These are phyloP conservation scores for Augochlorella aurata DNA, from an alignment of 2,888 invertebrate species.

Conservation along the genomic window DNA sequence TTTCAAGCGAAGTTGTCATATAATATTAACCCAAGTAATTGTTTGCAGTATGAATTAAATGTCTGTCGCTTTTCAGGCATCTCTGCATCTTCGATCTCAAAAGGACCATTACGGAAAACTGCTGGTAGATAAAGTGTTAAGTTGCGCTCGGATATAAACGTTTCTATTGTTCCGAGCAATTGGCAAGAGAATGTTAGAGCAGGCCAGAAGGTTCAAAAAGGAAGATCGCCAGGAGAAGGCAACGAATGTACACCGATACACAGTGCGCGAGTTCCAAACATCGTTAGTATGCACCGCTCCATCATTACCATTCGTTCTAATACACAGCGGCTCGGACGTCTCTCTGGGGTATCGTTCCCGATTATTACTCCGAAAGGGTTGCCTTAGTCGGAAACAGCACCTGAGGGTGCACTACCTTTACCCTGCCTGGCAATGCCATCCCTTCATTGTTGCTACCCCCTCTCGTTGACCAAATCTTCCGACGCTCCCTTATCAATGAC, in stretches of 20 bases:
- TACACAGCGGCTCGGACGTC: conserved; percentile 70
- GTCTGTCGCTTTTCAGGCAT: too few relatives aligned
- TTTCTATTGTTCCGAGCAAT: background rate
- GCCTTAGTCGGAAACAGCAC: conserved; percentile 76
- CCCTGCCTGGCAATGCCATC: conserved; percentile 38
- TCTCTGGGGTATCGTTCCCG: conserved; percentile 80
- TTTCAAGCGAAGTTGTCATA: too few relatives aligned
- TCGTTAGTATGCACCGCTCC: conserved; percentile 75
- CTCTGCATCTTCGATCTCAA: too few relatives aligned
- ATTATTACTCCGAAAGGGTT: conserved; percentile 81
- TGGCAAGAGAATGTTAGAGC: too few relatives aligned
- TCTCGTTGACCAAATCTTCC: conserved; percentile 42
- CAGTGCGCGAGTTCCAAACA: conserved; percentile 67
- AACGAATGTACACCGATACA: conserved; percentile 35
- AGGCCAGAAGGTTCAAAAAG: background rate
- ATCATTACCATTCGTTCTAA: conserved; percentile 81
- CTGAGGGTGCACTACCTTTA: conserved; percentile 78
- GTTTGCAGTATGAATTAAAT: too few relatives aligned
- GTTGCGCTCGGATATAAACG: background rate
- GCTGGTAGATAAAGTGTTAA: background rate
- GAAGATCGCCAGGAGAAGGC: conserved; percentile 24
- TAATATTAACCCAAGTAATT: too few relatives aligned
- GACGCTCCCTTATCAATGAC: conserved; percentile 64
- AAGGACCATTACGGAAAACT: background rate
- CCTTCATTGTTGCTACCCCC: conserved; percentile 47